A percentile compares a stretch with the other conserved stretches of the same genome.
Conservation (phyloP, 2,797 vertebrate genomes). For the Etheostoma nigrum region DNA sequence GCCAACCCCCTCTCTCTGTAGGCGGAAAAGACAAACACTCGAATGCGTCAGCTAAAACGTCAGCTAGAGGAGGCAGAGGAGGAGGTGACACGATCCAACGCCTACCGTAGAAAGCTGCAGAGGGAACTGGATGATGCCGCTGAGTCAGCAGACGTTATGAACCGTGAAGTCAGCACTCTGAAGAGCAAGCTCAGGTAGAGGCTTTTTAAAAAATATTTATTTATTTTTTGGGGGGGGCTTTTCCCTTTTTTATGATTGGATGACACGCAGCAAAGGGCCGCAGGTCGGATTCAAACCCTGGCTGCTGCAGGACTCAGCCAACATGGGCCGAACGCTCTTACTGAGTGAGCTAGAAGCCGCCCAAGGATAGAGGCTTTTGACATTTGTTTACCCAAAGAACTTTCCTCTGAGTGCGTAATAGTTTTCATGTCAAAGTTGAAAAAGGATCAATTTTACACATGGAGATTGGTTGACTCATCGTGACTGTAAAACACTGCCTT, state of each 20-base stretch:
- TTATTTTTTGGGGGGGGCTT: no score
- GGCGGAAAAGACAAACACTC: slow-evolving; percentile 92
- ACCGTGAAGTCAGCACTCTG: slow-evolving; percentile 93
- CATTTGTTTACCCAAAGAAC: neutral
- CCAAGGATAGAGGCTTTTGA: slow-evolving; percentile 74
- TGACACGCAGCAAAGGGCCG: no score
- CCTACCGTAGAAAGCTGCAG: slow-evolving; percentile 93
- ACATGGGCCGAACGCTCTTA: no score
- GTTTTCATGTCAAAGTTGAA: neutral
- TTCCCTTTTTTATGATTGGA: no score
- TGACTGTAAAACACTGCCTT: no score
- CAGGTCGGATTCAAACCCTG: no score
- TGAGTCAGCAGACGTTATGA: slow-evolving; percentile 90
- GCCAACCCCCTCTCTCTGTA: slow-evolving; percentile 55
- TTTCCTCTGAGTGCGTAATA: neutral
- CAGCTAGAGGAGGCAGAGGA: slow-evolving; percentile 97
- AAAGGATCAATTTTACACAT: neutral
- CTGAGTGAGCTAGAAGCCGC: no score
- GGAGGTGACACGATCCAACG: slow-evolving; percentile 92
- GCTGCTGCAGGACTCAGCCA: no score
- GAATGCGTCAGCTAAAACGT: slow-evolving; percentile 95
- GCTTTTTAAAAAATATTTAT: neutral
- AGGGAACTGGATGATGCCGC: slow-evolving; percentile 93
- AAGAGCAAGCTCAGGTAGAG: slow-evolving; percentile 92
- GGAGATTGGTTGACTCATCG: neutral